Base-by-base conservation (phyloP, 30 jellyfish, hydroid and myxozoan species). In the Hydractinia echinata region DNA sequence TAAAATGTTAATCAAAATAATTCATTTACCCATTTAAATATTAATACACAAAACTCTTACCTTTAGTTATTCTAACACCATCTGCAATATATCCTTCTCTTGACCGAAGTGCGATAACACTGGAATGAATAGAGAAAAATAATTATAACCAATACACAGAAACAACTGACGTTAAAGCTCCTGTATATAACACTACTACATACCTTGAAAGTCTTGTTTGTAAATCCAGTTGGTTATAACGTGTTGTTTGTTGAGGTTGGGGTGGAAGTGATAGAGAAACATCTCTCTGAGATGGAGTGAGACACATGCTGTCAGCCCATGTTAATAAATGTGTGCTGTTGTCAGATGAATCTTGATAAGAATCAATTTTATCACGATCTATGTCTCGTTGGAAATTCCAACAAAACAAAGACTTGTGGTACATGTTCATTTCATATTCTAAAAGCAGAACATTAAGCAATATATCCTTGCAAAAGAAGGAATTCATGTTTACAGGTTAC, bases 351-450 rank as follows among this genome's bases (percentile, higher is more conserved):
- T 71, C 81, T 71, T 71, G 81, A 50, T 67, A 74, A 13, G 81
- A 70, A 58, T 85, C 95, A 11, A 94, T 86, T 61, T 94, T 94
- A 64, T 86, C 92, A 30, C 87, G 72, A 53, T 94, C 99, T 66
- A 90, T 93, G 83, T 85, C 99, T 15, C 95, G 89, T 53, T 94
- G 99, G 88, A 94, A 94, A 69, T 87, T 94, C 99, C 99, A 94
- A 64, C 99, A 94, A 53, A 82, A 88, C 53, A 94, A 73, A 4
- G 99, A 92, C 9, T 85, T 87, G 81, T 94, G 99, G 90, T 94
- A 94, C 54, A 84, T 18, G 71, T 94, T 94, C 99, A 94, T 94
- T 53, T 93, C 89, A 19, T 5, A 61, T n/a, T 80, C 87, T 80
- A 13, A 13, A 58, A n/a, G 53, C 51, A 79, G 11, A 30, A 30